phyloP scores from a whole-genome alignment of 1,140 invertebrate species.

The Penaeus chinensis region DNA sequence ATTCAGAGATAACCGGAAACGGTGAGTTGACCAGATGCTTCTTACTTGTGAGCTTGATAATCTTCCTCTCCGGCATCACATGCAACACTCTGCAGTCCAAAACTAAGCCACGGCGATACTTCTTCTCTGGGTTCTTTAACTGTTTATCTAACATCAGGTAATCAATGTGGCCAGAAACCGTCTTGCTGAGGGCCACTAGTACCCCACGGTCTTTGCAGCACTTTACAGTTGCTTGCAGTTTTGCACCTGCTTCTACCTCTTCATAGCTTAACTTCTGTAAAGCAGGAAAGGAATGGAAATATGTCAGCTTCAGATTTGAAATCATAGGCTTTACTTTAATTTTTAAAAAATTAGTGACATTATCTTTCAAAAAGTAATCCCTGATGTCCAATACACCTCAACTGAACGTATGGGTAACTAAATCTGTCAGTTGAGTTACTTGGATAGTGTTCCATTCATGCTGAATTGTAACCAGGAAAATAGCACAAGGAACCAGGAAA shows the following conservation, averaged over 20 bases:
- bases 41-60: slow-evolving; percentile 33
- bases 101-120: neutral
- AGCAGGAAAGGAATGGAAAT: neutral
- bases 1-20: slow-evolving; percentile 25
- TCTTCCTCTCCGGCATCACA: slow-evolving; percentile 15
- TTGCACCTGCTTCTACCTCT: neutral
- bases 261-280: slow-evolving; percentile 17
- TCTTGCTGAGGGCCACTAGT: slow-evolving; percentile 30
- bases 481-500: no score
- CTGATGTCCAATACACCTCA: no score
- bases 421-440: no score
- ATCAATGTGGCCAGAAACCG: slow-evolving; percentile 25
- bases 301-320: neutral
- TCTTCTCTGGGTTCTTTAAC: slow-evolving; percentile 31
- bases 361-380: no score
- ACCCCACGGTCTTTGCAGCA: slow-evolving; percentile 1
- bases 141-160: slow-evolving; percentile 12
- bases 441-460: no score
- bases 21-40: slow-evolving; percentile 18
- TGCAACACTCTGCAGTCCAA: slow-evolving; percentile 27
- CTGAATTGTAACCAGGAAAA: no score
- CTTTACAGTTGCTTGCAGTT: slow-evolving; percentile 32
- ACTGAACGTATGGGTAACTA: no score
- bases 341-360: no score
- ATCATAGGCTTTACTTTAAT: no score